Percentiles rank a stretch among this genome's conserved stretches.
Conservation (phyloP, 1,140 invertebrate genomes). For the Hypothenemus hampei region DNA sequence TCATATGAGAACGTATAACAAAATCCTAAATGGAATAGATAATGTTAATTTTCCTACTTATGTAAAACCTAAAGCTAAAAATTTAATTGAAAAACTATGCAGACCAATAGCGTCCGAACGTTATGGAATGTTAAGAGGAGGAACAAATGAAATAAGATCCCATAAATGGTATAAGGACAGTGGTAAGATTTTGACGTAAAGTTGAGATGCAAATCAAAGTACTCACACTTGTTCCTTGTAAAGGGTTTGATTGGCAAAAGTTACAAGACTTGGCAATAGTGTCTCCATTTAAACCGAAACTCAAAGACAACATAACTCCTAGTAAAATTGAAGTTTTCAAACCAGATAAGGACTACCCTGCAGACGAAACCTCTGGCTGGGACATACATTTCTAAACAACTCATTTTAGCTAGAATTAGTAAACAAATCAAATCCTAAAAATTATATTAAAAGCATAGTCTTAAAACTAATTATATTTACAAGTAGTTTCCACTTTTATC, state of each 20-base stretch:
- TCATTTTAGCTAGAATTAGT: too few species aligned
- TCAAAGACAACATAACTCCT: conserved; percentile 30
- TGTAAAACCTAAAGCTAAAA: conserved; percentile 71
- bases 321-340: conserved; percentile 35
- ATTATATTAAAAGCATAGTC: too few species aligned
- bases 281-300: conserved; percentile 33
- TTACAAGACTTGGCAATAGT: conserved; percentile 25
- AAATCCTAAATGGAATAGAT: conserved; percentile 89
- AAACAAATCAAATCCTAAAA: too few species aligned
- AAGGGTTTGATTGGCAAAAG: conserved; percentile 37
- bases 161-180: conserved; percentile 74
- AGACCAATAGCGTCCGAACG: conserved; percentile 85
- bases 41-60: conserved; percentile 77
- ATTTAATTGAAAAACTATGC: conserved; percentile 84
- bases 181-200: conserved; percentile 1
- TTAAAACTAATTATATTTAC: too few species aligned
- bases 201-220: not conserved
- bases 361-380: conserved; percentile 36
- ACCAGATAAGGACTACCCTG: conserved; percentile 34
- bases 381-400: conserved; percentile 29
- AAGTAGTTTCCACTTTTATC: too few species aligned
- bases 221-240: not conserved
- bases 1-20: conserved; percentile 96
- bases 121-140: conserved; percentile 86
- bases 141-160: conserved; percentile 86